phyloP scores from a whole-genome alignment of 1,140 invertebrate species.

The Spodoptera frugiperda region DNA sequence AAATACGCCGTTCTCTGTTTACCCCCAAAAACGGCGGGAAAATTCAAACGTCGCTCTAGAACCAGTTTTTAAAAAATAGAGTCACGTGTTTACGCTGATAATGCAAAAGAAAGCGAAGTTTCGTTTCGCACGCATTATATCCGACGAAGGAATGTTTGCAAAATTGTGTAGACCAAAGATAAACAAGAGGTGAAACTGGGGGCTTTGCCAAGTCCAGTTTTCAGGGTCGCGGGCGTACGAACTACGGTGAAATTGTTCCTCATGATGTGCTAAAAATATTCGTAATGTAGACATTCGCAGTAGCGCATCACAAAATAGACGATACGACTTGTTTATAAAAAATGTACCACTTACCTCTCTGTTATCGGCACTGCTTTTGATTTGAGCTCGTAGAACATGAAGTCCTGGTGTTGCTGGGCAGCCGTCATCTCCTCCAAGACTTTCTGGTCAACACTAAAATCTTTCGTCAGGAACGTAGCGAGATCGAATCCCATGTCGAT shows the following conservation, averaged over 20 bases:
- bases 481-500: slow-evolving; percentile 91
- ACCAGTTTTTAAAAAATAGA: neutral
- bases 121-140: slow-evolving; percentile 36
- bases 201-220: slow-evolving; percentile 79
- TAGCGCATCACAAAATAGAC: slow-evolving; percentile 48
- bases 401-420: slow-evolving; percentile 87
- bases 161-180: slow-evolving; percentile 60
- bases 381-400: slow-evolving; percentile 90
- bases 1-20: no score
- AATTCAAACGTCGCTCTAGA: slow-evolving; percentile 3
- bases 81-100: slow-evolving; percentile 16
- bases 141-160: slow-evolving; percentile 54
- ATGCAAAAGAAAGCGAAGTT: slow-evolving; percentile 22
- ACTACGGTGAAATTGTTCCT: slow-evolving; percentile 82
- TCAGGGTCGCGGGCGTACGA: slow-evolving; percentile 74
- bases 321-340: slow-evolving; percentile 47
- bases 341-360: slow-evolving; percentile 86
- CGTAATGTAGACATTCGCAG: slow-evolving; percentile 60
- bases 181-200: slow-evolving; percentile 73
- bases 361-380: slow-evolving; percentile 88
- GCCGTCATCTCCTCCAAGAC: slow-evolving; percentile 86
- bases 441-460: slow-evolving; percentile 86
- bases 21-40: slow-evolving; percentile 47
- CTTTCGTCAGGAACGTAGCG: slow-evolving; percentile 87
- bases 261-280: slow-evolving; percentile 81